Percentiles rank a stretch among this genome's conserved stretches.
These are phyloP conservation scores for Eupithecia insigniata DNA, from an alignment of 2,888 invertebrate genomes.

Conservation along the genomic window DNA sequence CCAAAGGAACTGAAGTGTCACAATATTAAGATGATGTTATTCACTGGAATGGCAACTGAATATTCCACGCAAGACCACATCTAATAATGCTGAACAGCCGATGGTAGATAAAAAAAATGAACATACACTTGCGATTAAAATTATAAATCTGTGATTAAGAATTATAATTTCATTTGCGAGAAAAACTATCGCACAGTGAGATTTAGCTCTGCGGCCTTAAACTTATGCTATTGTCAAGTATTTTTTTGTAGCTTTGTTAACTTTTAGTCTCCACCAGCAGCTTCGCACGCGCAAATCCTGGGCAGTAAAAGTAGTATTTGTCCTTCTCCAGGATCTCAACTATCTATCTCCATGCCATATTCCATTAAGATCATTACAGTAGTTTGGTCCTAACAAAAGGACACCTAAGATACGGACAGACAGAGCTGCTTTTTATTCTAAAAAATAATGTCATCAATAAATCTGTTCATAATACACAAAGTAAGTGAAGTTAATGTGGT, in stretches of 20 bases:
- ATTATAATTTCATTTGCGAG: neutral
- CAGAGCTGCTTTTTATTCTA: too few species aligned
- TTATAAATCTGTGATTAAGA: neutral
- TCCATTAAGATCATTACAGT: neutral
- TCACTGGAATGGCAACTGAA: too few species aligned
- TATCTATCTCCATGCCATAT: neutral
- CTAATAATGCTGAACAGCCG: too few species aligned
- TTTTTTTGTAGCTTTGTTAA: neutral
- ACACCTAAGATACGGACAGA: too few species aligned
- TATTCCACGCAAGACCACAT: too few species aligned
- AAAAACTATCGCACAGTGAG: neutral
- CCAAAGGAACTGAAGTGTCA: too few species aligned
- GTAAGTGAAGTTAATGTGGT: too few species aligned
- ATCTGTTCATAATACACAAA: too few species aligned
- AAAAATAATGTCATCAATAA: too few species aligned
- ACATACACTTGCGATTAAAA: neutral
- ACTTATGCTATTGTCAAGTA: neutral
- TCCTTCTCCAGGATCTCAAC: neutral
- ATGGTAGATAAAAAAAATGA: too few species aligned
- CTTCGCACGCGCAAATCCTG: neutral
- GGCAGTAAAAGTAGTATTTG: neutral
- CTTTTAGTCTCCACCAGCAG: neutral
- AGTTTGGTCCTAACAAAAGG: neutral
- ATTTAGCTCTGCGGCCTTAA: neutral
- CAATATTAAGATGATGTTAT: too few species aligned